Base-by-base conservation (phyloP, 2,113 vertebrate genomes). In the Hippolais icterina region DNA sequence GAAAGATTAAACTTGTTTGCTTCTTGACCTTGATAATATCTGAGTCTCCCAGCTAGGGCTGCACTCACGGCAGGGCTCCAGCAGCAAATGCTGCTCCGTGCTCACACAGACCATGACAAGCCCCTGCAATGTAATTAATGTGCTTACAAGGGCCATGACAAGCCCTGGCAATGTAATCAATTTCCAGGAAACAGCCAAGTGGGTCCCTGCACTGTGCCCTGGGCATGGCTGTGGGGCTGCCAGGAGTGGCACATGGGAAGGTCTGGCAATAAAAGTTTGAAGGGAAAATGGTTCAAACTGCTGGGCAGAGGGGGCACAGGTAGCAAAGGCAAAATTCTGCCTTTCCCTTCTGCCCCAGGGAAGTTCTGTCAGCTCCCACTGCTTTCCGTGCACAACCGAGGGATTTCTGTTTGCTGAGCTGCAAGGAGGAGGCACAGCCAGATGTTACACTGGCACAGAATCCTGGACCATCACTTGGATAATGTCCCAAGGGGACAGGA, bases 71-170 rank as follows among this genome's bases (percentile, higher is more conserved):
- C 60, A 47, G 29, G 49, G 69, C 60, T 37, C 54, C 65, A 70
- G 56, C 65, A 82, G 46, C 82, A 75, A 75, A 37, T 1, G 31
- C 42, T 78, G 15, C 60, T 57, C 65, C 15, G 5, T 23, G 24
- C 20, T 93, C 31, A 24, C 50, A 60, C 12, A 33, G 46, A 29
- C 41, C 6, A 0, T 8, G 41, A 37, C 0, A 2, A 19, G 18
- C 37, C 47, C 69, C 52, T 63, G 35, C 44, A 20, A 15, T 39
- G 49, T 44, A 35, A 83, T 77, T 82, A 31, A 37, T 59, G 53
- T 15, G 77, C 41, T 28, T 3, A 9, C 71, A 35, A 9, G 87
- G 50, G 44, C 46, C 4, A 0, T 4, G 31, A 72, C 0, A 1
- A 23, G 15, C 49, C 41, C 66, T 46, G 39, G 31, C 39, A 15